Conservation (phyloP, 1,140 invertebrate species). For the Aphidius ervi region DNA sequence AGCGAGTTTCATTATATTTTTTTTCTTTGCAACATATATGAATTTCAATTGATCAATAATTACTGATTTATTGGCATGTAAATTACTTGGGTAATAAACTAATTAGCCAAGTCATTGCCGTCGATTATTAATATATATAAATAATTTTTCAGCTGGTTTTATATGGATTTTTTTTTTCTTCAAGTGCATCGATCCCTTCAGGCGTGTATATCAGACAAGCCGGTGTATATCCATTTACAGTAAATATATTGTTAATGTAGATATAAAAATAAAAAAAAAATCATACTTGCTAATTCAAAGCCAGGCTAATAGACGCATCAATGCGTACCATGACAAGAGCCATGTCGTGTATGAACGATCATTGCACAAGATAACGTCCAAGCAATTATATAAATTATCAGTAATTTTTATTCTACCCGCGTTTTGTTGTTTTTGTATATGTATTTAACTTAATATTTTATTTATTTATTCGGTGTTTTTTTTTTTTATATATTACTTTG, state of each 20-base stretch:
- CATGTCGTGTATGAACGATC: conserved; percentile 20
- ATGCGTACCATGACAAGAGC: conserved; percentile 39
- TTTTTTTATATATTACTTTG: no score
- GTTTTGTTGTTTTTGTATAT: neutral
- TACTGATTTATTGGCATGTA: conserved; percentile 37
- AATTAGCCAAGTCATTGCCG: conserved; percentile 42
- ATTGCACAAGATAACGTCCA: conserved; percentile 30
- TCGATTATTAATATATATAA: conserved; percentile 9
- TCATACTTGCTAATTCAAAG: conserved; percentile 44
- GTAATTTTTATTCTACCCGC: conserved; percentile 23
- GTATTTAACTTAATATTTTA: neutral
- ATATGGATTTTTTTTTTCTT: no score
- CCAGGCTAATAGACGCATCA: conserved; percentile 43
- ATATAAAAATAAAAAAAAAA: conserved; percentile 24
- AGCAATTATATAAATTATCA: conserved; percentile 45
- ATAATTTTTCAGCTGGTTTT: no score
- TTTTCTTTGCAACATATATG: no score
- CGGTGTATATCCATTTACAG: conserved; percentile 4
- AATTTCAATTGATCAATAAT: neutral
- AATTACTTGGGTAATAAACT: conserved; percentile 43
- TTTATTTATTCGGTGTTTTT: no score
- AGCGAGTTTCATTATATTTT: no score
- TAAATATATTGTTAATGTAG: neutral
- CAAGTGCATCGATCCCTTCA: neutral
- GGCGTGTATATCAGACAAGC: neutral